A percentile compares a stretch with the other conserved stretches of the same genome.
Conservation (phyloP, 37 sponge, comb jelly and placozoan species). For the Agelas oroides region DNA sequence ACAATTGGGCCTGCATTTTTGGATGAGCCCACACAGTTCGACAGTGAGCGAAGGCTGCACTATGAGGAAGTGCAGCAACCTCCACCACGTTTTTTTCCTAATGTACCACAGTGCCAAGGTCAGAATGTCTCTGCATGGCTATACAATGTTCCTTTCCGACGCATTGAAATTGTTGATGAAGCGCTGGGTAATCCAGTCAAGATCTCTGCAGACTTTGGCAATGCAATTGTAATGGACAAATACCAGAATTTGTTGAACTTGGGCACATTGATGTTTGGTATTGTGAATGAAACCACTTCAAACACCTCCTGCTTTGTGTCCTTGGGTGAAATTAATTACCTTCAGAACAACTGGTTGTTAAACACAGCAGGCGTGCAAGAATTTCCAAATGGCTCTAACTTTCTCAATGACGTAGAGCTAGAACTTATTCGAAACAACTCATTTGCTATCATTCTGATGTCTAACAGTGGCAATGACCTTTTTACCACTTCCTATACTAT, state of each 20-base stretch:
- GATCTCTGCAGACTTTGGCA: constrained; percentile 38
- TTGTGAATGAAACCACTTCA: no score
- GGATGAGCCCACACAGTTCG: constrained; percentile 25
- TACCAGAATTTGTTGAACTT: constrained; percentile 4
- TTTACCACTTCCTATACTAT: no score
- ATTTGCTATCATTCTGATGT: no score
- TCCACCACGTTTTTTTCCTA: neutral
- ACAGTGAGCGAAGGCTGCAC: constrained; percentile 23
- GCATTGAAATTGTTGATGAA: neutral
- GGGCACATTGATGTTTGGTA: constrained; percentile 18
- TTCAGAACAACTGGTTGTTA: no score
- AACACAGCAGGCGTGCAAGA: no score
- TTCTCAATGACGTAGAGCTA: no score
- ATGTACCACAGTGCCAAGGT: neutral
- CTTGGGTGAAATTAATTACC: no score
- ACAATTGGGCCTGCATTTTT: constrained; percentile 33
- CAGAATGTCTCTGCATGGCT: neutral
- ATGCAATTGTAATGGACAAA: constrained; percentile 16
- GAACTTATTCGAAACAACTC: no score
- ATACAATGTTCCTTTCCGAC: constrained; percentile 1
- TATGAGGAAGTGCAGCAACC: constrained; percentile 21
- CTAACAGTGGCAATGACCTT: no score
- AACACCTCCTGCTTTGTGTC: no score
- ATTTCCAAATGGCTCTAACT: no score
- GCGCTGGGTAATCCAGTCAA: neutral